phyloP scores from a whole-genome alignment of 2,113 vertebrate species.

The Myrmecobius fasciatus region DNA sequence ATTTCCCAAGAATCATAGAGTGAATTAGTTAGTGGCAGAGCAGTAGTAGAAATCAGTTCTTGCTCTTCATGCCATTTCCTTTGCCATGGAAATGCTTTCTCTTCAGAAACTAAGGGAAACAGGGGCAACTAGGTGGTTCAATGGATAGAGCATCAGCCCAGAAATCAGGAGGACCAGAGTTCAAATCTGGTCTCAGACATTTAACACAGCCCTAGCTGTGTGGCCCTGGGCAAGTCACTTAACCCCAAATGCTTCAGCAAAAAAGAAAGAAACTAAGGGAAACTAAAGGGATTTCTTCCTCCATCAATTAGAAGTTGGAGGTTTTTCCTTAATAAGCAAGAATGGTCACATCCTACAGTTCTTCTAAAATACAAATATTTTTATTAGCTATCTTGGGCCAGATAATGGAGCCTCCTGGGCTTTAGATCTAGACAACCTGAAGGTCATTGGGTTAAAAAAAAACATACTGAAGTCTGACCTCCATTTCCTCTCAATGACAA shows the following conservation, averaged over 20 bases:
- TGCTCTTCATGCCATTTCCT: constrained; percentile 45
- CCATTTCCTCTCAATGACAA: background rate
- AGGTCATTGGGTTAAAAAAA: background rate
- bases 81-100: constrained; percentile 3
- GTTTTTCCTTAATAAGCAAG: constrained; percentile 3
- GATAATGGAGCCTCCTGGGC: constrained; percentile 43
- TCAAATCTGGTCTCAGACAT: no score
- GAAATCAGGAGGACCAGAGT: no score
- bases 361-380: background rate
- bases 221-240: no score
- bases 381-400: background rate
- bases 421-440: constrained; percentile 14
- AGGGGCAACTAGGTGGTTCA: no score
- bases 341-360: constrained; percentile 32
- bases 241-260: no score
- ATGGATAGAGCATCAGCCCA: no score
- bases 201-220: no score
- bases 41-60: background rate
- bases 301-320: background rate
- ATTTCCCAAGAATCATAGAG: background rate
- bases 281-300: constrained; percentile 30
- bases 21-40: background rate
- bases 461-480: background rate
- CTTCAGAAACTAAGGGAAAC: constrained; percentile 6
- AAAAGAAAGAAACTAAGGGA: background rate